phyloP scores from a whole-genome alignment of 2,888 invertebrate genomes.

The Malacosoma neustria region DNA sequence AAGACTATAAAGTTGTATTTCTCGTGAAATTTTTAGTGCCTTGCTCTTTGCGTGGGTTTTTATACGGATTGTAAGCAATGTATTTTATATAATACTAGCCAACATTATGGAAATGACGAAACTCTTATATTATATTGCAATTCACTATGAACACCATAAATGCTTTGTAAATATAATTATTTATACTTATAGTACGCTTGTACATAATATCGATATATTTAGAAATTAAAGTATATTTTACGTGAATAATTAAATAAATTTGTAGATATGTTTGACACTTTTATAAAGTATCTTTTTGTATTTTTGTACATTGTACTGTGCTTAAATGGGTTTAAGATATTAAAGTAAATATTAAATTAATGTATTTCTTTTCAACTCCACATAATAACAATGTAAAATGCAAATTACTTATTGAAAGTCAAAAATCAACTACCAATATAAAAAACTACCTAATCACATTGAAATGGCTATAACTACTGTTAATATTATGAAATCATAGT shows the following conservation, averaged over 20 bases:
- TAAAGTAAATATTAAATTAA: slow-evolving; percentile 13
- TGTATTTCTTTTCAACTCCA: no score
- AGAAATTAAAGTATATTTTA: slow-evolving; percentile 17
- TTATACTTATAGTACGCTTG: slow-evolving; percentile 43
- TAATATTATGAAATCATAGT: no score
- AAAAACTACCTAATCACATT: no score
- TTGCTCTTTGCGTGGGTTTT: slow-evolving; percentile 24
- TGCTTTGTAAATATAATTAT: slow-evolving; percentile 56
- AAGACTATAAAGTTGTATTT: slow-evolving; percentile 53
- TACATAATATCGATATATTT: slow-evolving; percentile 31
- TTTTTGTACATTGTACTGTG: slow-evolving; percentile 29
- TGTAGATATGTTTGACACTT: slow-evolving; percentile 31
- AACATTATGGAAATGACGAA: slow-evolving; percentile 3
- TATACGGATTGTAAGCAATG: slow-evolving; percentile 25
- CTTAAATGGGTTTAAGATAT: slow-evolving; percentile 28
- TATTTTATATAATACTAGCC: slow-evolving; percentile 28
- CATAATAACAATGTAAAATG: no score
- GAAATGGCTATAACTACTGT: no score
- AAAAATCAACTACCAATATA: no score
- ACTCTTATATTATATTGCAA: slow-evolving; percentile 2
- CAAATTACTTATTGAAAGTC: no score
- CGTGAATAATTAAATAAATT: slow-evolving; percentile 25
- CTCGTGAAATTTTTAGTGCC: slow-evolving; percentile 41
- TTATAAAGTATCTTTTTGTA: slow-evolving; percentile 29
- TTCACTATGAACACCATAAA: slow-evolving; percentile 1